phyloP scores from a whole-genome alignment of 2,797 vertebrate genomes.

The Lagodon rhomboides region DNA sequence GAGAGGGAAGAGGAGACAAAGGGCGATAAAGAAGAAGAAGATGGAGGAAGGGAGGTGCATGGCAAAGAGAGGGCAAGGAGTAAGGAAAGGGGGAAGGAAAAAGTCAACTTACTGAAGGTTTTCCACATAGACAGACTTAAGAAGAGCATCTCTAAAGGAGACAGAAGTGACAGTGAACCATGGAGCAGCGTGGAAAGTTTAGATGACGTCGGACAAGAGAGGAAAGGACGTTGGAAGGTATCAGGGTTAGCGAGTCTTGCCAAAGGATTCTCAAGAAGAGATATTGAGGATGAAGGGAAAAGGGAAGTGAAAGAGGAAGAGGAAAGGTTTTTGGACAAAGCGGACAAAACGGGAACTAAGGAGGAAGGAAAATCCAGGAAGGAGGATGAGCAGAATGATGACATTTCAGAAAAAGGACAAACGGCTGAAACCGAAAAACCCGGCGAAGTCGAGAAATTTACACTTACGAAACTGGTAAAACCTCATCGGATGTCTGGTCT shows the following conservation, averaged over 20 bases:
- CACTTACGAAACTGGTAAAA: slow-evolving; percentile 9
- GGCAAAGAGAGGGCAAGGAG: slow-evolving; percentile 14
- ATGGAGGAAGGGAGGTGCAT: not conserved
- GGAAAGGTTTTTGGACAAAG: slow-evolving; percentile 4
- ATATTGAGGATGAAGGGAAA: slow-evolving; percentile 14
- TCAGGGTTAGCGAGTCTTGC: slow-evolving; percentile 16
- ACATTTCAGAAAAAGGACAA: not conserved
- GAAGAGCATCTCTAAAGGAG: slow-evolving; percentile 53
- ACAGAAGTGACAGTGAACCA: slow-evolving; percentile 50
- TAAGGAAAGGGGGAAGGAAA: slow-evolving; percentile 42
- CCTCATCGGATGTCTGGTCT: not conserved
- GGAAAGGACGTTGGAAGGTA: slow-evolving; percentile 19
- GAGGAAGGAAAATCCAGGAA: slow-evolving; percentile 6
- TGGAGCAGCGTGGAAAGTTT: slow-evolving; percentile 68
- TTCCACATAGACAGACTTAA: slow-evolving; percentile 64
- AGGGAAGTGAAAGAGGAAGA: slow-evolving; percentile 44
- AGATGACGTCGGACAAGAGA: slow-evolving; percentile 47
- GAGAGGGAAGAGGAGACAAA: slow-evolving; percentile 14
- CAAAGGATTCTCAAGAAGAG: slow-evolving; percentile 48
- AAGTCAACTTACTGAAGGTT: slow-evolving; percentile 56
- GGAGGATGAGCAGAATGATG: not conserved
- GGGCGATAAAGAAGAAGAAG: not conserved
- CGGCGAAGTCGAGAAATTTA: slow-evolving; percentile 5
- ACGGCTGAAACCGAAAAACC: not conserved
- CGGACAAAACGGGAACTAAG: not conserved